Percentiles rank a stretch among this genome's conserved stretches.
Evolutionary conservation across 2,888 invertebrate species (phyloP).

Genomic region (Drosophila merina): DNA sequence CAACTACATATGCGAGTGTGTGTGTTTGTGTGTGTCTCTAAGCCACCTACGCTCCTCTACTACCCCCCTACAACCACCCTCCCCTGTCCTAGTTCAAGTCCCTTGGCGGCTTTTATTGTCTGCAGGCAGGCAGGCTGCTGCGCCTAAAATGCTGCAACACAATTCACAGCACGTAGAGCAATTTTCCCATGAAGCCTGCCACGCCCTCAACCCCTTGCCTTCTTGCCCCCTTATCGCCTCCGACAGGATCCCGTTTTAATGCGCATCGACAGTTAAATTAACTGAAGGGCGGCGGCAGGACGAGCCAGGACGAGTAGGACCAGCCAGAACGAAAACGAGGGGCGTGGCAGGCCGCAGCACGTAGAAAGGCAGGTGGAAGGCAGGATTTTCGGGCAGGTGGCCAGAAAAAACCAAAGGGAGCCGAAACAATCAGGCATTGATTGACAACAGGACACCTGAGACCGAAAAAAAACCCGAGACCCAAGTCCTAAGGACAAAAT

Average conservation of each 20-base stretch:
- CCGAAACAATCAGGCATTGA: constrained; percentile 40
- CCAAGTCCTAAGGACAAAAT: neutral
- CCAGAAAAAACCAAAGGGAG: neutral
- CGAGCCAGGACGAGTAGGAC: neutral
- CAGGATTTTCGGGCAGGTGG: neutral
- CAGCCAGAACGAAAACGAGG: constrained; percentile 6
- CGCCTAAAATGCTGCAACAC: constrained; percentile 75
- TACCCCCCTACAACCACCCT: neutral
- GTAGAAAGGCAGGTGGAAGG: constrained; percentile 8
- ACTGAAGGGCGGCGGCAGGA: constrained; percentile 27
- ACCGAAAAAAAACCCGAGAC: neutral
- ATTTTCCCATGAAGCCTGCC: constrained; percentile 62
- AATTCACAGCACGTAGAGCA: constrained; percentile 75
- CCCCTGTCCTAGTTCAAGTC: constrained; percentile 12
- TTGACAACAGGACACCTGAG: constrained; percentile 27
- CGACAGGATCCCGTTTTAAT: constrained; percentile 51
- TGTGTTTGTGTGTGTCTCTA: constrained; percentile 10
- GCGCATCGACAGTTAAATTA: constrained; percentile 55
- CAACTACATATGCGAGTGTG: neutral
- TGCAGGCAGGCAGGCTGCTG: constrained; percentile 61
- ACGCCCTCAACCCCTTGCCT: neutral
- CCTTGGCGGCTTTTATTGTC: constrained; percentile 63
- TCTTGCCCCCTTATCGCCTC: constrained; percentile 3
- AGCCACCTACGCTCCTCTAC: constrained; percentile 5
- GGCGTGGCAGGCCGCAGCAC: constrained; percentile 46